Conservation (phyloP, 2,888 invertebrate genomes). For the Patella ulyssiponensis region DNA sequence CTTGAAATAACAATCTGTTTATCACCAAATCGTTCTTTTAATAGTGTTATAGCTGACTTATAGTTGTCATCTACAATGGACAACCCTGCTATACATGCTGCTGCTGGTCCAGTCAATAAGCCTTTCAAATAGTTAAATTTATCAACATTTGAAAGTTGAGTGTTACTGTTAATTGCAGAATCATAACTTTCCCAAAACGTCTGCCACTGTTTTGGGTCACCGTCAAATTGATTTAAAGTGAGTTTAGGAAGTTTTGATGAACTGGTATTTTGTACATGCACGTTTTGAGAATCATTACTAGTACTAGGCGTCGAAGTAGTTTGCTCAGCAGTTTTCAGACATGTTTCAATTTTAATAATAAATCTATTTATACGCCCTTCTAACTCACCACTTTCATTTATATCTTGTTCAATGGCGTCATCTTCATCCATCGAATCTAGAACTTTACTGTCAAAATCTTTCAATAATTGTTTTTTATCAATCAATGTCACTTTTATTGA, state of each 20-base stretch:
- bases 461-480: not conserved
- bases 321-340: not conserved
- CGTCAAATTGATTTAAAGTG: slow-evolving; percentile 23
- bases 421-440: not conserved
- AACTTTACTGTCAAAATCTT: not conserved
- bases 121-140: slow-evolving; percentile 29
- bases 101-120: slow-evolving; percentile 24
- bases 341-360: not conserved
- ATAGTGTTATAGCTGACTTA: slow-evolving; percentile 17
- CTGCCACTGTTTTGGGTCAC: slow-evolving; percentile 22
- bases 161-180: slow-evolving; percentile 24
- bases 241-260: slow-evolving; percentile 24
- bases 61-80: slow-evolving; percentile 31
- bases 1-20: slow-evolving; percentile 26
- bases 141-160: slow-evolving; percentile 18
- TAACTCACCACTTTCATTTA: not conserved
- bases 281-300: not conserved
- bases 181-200: slow-evolving; percentile 31
- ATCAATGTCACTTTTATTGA: not conserved
- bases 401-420: not conserved
- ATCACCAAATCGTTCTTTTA: slow-evolving; percentile 27
- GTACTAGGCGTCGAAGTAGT: not conserved
- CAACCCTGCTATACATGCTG: slow-evolving; percentile 25
- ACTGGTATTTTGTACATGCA: not conserved
- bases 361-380: not conserved